Conservation (phyloP, 2,888 invertebrate genomes). For the Polydrusus cervinus region DNA sequence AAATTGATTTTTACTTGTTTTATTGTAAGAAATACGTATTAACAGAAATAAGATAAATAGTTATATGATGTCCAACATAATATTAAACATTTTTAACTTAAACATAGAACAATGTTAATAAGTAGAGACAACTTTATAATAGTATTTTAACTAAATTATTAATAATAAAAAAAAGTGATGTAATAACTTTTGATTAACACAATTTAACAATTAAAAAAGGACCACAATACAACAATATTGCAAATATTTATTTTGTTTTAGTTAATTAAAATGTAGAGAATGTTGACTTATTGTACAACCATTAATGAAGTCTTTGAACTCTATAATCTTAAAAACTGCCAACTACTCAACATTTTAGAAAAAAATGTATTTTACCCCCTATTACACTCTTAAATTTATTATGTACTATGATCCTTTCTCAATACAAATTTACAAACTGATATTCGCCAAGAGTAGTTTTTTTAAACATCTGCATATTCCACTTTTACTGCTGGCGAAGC, state of each 20-base stretch:
- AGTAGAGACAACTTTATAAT: neutral
- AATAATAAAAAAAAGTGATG: constrained; percentile 5
- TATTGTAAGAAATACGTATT: neutral
- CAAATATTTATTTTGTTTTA: too few relatives aligned
- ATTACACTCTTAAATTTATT: too few relatives aligned
- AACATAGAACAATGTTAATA: neutral
- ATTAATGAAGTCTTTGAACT: too few relatives aligned
- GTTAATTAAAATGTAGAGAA: too few relatives aligned
- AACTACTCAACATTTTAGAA: too few relatives aligned
- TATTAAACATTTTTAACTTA: neutral
- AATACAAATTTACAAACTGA: too few relatives aligned
- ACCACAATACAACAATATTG: neutral
- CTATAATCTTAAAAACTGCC: too few relatives aligned
- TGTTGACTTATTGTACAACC: too few relatives aligned
- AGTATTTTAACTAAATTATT: neutral
- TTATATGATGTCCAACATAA: neutral
- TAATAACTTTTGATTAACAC: neutral
- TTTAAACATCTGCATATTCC: neutral
- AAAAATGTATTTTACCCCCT: too few relatives aligned
- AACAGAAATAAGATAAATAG: neutral
- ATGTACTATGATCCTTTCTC: too few relatives aligned
- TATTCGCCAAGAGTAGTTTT: too few relatives aligned
- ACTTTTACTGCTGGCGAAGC: neutral
- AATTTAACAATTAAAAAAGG: neutral
- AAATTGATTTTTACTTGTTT: neutral